phyloP scores from a whole-genome alignment of 2,888 invertebrate genomes.

The Thelaira solivaga region DNA sequence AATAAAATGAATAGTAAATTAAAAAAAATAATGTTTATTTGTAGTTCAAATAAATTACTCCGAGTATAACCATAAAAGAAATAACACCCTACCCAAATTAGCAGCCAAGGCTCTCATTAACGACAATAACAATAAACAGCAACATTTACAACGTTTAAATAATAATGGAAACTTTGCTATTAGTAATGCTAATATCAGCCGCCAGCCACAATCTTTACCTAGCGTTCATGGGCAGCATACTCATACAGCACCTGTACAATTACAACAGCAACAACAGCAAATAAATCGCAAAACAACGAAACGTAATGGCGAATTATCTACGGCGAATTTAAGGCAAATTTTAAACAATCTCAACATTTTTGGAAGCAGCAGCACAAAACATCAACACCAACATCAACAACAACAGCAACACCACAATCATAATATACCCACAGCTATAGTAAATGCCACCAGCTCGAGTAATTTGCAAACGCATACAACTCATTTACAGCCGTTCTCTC shows the following conservation, averaged over 20 bases:
- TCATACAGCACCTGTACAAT: conserved; percentile 42
- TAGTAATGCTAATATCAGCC: conserved; percentile 17
- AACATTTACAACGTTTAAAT: conserved; percentile 58
- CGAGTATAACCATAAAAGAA: conserved; percentile 67
- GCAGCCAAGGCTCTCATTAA: conserved; percentile 69
- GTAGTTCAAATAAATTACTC: conserved; percentile 62
- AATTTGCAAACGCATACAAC: conserved; percentile 60
- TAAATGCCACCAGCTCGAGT: conserved; percentile 16
- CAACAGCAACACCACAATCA: conserved; percentile 45
- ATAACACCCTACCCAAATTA: conserved; percentile 72
- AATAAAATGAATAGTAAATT: background rate
- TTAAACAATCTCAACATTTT: conserved; percentile 90
- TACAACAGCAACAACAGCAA: conserved; percentile 51
- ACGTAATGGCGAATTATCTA: conserved; percentile 76
- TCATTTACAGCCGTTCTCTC: conserved; percentile 70
- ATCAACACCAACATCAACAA: conserved; percentile 60
- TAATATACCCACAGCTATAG: background rate
- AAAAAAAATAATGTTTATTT: background rate
- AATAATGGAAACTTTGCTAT: conserved; percentile 25
- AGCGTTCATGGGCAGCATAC: conserved; percentile 62
- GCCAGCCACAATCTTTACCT: conserved; percentile 50
- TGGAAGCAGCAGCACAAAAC: conserved; percentile 72
- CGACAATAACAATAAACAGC: conserved; percentile 66
- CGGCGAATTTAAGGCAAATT: conserved; percentile 84
- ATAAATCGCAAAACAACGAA: conserved; percentile 68